Evolutionary conservation across 2,888 invertebrate species (phyloP).

Genomic region (Trimorus sp.): DNA sequence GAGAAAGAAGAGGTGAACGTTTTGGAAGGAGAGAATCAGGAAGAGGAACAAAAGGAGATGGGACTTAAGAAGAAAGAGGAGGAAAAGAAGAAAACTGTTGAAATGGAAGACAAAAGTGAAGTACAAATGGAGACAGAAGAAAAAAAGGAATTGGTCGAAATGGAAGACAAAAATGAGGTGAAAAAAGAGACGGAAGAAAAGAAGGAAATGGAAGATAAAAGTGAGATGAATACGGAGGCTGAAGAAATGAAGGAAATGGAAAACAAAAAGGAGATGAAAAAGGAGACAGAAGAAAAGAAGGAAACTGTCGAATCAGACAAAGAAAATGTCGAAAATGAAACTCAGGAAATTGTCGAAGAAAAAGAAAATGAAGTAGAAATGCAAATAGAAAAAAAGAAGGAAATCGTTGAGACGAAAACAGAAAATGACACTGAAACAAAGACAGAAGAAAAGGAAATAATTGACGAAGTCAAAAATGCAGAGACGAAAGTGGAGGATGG

Average conservation of each 20-base stretch:
- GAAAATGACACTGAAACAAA: constrained; percentile 52
- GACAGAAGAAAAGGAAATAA: constrained; percentile 39
- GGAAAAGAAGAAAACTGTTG: no score
- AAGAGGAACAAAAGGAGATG: not conserved
- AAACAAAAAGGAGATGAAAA: constrained; percentile 56
- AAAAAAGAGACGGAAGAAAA: no score
- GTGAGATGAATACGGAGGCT: constrained; percentile 48
- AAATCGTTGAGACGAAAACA: constrained; percentile 42
- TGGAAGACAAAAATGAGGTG: not conserved
- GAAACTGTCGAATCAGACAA: not conserved
- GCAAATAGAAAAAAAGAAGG: not conserved
- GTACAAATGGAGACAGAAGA: constrained; percentile 43
- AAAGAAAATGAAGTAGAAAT: no score
- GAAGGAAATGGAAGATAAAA: constrained; percentile 60
- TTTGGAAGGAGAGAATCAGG: constrained; percentile 35
- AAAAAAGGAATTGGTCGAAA: not conserved
- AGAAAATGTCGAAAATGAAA: no score
- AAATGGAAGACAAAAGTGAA: constrained; percentile 58
- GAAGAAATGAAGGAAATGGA: constrained; percentile 20
- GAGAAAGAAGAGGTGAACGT: constrained; percentile 27
- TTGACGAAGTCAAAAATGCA: constrained; percentile 46
- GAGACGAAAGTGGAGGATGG: no score
- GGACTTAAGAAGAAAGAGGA: not conserved
- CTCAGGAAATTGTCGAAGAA: no score
- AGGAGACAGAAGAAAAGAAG: constrained; percentile 28